Conservation (phyloP, 2,888 invertebrate genomes). For the Entomobrya multifasciata region DNA sequence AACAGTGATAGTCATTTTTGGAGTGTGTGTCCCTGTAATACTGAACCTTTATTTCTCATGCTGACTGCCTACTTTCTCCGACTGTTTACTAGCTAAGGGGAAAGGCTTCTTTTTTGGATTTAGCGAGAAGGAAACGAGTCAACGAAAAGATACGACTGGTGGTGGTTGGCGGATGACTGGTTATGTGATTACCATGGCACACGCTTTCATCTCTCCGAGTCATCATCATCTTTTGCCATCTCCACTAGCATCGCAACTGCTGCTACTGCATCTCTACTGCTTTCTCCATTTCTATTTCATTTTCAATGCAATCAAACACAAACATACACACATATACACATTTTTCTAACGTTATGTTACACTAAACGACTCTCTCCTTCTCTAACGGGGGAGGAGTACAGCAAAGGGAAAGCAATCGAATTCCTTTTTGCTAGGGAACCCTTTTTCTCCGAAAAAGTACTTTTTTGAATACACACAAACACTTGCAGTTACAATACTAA, state of each 20-base stretch:
- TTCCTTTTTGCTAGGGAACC: background rate
- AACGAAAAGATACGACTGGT: constrained; percentile 70
- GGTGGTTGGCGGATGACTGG: constrained; percentile 61
- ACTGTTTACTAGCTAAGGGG: constrained; percentile 63
- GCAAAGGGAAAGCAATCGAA: background rate
- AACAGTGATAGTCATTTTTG: constrained; percentile 70
- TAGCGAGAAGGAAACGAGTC: constrained; percentile 69
- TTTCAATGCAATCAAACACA: constrained; percentile 70
- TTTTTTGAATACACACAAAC: background rate
- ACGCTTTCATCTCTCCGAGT: constrained; percentile 60
- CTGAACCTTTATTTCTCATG: constrained; percentile 71
- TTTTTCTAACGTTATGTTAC: constrained; percentile 4
- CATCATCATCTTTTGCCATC: constrained; percentile 59
- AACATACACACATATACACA: constrained; percentile 37
- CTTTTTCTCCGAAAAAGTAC: constrained; percentile 15
- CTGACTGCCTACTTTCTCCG: constrained; percentile 75
- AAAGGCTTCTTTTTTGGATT: constrained; percentile 60
- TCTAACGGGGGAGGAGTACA: background rate
- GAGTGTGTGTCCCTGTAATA: constrained; percentile 68
- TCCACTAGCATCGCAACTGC: constrained; percentile 39
- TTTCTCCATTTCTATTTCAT: constrained; percentile 73
- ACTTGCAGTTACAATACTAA: constrained; percentile 25
- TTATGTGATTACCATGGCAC: constrained; percentile 63
- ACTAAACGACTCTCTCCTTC: too few species aligned
- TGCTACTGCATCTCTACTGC: constrained; percentile 54